Base-by-base conservation (phyloP, 2,113 vertebrate genomes). In the Pavo muticus region DNA sequence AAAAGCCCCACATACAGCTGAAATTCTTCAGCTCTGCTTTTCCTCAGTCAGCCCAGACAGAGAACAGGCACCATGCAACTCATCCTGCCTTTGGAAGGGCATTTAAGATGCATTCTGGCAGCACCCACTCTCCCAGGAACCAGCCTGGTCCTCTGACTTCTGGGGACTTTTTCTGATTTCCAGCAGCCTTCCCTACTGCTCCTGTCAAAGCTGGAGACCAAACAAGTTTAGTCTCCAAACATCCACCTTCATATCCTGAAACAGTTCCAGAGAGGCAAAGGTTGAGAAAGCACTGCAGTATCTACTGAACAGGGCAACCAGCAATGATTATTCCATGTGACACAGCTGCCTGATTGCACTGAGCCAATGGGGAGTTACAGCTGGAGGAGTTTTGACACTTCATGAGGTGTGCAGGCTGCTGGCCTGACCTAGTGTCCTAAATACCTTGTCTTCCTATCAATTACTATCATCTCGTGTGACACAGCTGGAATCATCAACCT, bases 341-440 rank as follows among this genome's bases (percentile, higher is more conserved):
- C 12, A 57, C 0, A 0, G 39, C 39, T 63, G 65, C 83, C 86
- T 85, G 61, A 89, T 0, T 60, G 42, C 50, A 88, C 54, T 14
- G 50, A 84, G 80, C 16, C 7, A 54, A 23, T 4, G 12, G 74
- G 72, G 56, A 73, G 40, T 54, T 70, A 30, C 14, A 47, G 69
- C 56, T 47, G 60, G 39, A 78, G 56, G 30, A 84, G 79, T 85
- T 57, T 59, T 0, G 2, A 24, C 80, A 56, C 16, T 30, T 20
- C 10, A 2, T 7, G 20, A 24, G 35, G 19, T 30, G 48, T 25
- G 83, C 82, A 61, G 39, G 72, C 76, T 77, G 39, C 64, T 91
- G 75, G n/a, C 75, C 64, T 93, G 88, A 84, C 72, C 72, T 35
- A 11, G 48, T 72, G 88, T 86, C 88, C 92, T 88, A 86, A 88